phyloP scores from a whole-genome alignment of 2,113 vertebrate species.

The Meles meles region DNA sequence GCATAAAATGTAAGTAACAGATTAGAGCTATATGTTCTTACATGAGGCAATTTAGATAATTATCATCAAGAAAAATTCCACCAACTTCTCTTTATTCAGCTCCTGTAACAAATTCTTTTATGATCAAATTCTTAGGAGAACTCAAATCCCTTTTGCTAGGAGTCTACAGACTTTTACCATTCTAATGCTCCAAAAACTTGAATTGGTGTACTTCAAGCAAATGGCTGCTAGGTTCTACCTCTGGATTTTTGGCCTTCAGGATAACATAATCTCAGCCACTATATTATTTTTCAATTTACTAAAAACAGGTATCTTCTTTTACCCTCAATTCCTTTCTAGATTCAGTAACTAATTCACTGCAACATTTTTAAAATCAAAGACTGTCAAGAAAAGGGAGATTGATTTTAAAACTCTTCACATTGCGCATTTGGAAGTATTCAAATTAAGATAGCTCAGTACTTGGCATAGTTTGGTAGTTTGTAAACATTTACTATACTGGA shows the following conservation, averaged over 20 bases:
- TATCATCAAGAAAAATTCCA: background rate
- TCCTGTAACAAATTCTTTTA: background rate
- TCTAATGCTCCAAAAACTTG: background rate
- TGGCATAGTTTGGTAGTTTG: background rate
- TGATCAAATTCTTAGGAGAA: background rate
- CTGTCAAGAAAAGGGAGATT: background rate
- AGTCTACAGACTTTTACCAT: background rate
- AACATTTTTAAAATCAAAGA: background rate
- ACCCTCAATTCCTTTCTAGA: background rate
- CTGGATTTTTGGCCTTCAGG: background rate
- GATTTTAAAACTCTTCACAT: background rate
- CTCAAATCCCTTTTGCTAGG: background rate
- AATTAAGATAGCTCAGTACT: background rate
- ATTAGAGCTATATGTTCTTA: background rate
- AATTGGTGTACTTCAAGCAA: background rate
- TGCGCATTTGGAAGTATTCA: background rate
- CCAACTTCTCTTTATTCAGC: background rate
- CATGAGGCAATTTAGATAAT: background rate
- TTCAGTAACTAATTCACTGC: background rate
- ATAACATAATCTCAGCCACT: background rate
- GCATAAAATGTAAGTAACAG: background rate
- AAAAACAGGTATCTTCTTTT: background rate
- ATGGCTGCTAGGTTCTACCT: background rate
- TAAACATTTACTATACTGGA: background rate
- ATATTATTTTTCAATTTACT: background rate